A percentile compares a stretch with the other conserved stretches of the same genome.
Evolutionary conservation across 1,140 invertebrate genomes (phyloP).

Genomic region (Drosophila funebris): DNA sequence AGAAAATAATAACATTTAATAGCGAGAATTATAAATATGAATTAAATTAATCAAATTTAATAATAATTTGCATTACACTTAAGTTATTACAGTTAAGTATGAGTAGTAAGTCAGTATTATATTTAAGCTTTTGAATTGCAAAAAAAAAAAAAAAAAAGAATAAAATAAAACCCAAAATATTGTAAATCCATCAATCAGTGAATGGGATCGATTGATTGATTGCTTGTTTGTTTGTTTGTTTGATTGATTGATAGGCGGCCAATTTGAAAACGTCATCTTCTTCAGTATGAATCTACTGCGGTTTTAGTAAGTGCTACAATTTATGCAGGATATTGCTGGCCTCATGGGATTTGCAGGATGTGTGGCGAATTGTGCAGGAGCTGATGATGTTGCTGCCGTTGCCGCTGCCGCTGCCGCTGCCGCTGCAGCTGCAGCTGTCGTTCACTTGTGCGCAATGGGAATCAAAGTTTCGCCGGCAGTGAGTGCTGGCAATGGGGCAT

Average conservation of each 20-base stretch:
- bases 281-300: slow-evolving; percentile 2
- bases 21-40: slow-evolving; percentile 80
- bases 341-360: neutral
- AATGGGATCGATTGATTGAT: slow-evolving; percentile 12
- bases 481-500: slow-evolving; percentile 94
- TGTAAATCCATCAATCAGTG: slow-evolving; percentile 10
- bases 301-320: slow-evolving; percentile 9
- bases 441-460: slow-evolving; percentile 90
- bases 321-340: slow-evolving; percentile 9
- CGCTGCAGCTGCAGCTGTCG: neutral
- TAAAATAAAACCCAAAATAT: slow-evolving; percentile 54
- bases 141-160: slow-evolving; percentile 58
- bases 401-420: no score
- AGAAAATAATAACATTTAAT: slow-evolving; percentile 77
- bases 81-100: slow-evolving; percentile 74
- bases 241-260: slow-evolving; percentile 20
- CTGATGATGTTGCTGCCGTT: neutral
- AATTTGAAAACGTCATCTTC: slow-evolving; percentile 16
- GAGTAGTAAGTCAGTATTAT: slow-evolving; percentile 80
- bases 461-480: slow-evolving; percentile 90
- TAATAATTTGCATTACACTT: slow-evolving; percentile 80
- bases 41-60: slow-evolving; percentile 82
- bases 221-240: neutral
- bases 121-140: slow-evolving; percentile 67
- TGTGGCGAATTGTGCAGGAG: neutral